Evolutionary conservation across 1,140 invertebrate genomes (phyloP), one percentile per base, ranked within the genome.

Genomic region (Megathymus violae): DNA sequence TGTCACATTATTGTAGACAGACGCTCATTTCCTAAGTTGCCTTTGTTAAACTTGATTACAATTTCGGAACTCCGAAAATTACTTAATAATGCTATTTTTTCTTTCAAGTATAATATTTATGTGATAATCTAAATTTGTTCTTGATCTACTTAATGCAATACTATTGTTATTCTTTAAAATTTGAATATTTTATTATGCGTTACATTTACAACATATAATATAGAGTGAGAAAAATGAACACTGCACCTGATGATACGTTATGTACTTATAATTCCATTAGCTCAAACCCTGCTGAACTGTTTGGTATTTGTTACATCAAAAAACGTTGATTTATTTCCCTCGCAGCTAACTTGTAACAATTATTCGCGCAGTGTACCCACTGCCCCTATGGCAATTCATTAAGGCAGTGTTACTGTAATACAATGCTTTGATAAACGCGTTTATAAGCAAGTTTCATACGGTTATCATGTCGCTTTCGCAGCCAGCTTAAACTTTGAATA

Each of bases 111-210:
- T 7, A 31, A 31, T 7, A 7, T 31, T 31, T 9, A 41, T 41
- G 50, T 54, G 50, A 54, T 38, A 13, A 15, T 40, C 40, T 54
- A 13, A 54, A 40, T 54, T 41, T 41, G 50, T 54, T 54, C 50
- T 54, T 54, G 50, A 54, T 7, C 50, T 11, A 54, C 50, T 54
- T 54, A 54, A 54, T 22, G 50, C 50, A 54, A 54, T 13, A 41
- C 50, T 54, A 54, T 54, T 54, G 50, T 54, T 54, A 54, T 54
- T 14, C 10, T 54, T 22, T 40, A 25, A 10, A 41, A 40, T 54
- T 54, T 40, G 50, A 16, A 54, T 41, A 54, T 54, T 54, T 54
- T 25, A 54, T 54, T 41, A 6, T 38, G 11, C 16, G 17, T 54
- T 36, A 1, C 1, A 25, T 31, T 31, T 7, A 31, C 27, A 31